phyloP scores from a whole-genome alignment of 2,113 vertebrate genomes.

The Oryzias melastigma region DNA sequence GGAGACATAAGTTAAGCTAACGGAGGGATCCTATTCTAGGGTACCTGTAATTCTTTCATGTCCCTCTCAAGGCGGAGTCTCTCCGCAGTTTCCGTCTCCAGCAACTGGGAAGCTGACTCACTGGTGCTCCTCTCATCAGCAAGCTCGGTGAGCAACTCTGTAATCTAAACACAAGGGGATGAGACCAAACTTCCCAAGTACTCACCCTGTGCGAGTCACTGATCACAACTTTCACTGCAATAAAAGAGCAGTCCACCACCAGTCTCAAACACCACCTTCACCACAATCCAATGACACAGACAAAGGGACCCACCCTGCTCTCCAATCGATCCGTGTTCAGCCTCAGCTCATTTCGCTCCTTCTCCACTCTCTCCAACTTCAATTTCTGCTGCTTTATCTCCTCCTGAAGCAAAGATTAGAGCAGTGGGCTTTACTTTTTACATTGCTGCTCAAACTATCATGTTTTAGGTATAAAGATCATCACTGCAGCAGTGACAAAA shows the following conservation, averaged over 20 bases:
- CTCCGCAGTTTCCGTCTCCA: slow-evolving; percentile 90
- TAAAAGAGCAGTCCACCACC: slow-evolving; percentile 4
- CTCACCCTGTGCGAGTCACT: background rate
- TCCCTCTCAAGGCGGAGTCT: slow-evolving; percentile 92
- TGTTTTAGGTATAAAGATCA: slow-evolving; percentile 15
- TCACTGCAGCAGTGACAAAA: background rate
- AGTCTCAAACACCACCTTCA: slow-evolving; percentile 14
- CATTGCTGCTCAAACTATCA: slow-evolving; percentile 1
- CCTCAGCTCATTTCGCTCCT: slow-evolving; percentile 91
- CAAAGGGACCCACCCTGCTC: slow-evolving; percentile 82
- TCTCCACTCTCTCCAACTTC: slow-evolving; percentile 93
- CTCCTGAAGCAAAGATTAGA: slow-evolving; percentile 78
- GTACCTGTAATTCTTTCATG: slow-evolving; percentile 93
- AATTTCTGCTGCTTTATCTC: slow-evolving; percentile 90
- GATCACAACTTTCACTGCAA: slow-evolving; percentile 25
- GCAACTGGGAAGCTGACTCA: slow-evolving; percentile 94
- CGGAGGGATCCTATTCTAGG: slow-evolving; percentile 7
- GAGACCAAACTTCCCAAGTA: slow-evolving; percentile 16
- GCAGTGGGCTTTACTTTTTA: background rate
- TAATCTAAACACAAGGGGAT: slow-evolving; percentile 77
- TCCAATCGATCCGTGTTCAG: slow-evolving; percentile 92
- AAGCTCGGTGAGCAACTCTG: slow-evolving; percentile 91
- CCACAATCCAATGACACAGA: slow-evolving; percentile 40
- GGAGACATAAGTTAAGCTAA: too few species aligned
- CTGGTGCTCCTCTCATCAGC: slow-evolving; percentile 92